phyloP scores from a whole-genome alignment of 1,140 invertebrate species.

The Hylaeus anthracinus region DNA sequence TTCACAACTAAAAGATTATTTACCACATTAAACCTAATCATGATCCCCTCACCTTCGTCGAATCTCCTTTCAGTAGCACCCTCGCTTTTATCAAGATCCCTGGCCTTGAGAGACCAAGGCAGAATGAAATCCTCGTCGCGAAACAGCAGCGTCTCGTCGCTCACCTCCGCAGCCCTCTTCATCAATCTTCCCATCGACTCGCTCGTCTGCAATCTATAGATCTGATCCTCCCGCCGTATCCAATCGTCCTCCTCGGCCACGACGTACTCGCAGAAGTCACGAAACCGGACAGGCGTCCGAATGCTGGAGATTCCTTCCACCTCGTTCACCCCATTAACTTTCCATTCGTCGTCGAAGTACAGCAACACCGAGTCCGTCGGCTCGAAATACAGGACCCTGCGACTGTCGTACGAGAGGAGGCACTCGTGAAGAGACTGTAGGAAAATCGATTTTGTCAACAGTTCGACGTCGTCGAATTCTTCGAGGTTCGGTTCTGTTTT shows the following conservation, averaged over 20 bases:
- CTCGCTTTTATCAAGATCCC: neutral
- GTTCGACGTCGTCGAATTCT: slow-evolving; percentile 63
- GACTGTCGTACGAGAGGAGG: slow-evolving; percentile 78
- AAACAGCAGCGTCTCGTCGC: slow-evolving; percentile 45
- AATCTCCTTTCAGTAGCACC: slow-evolving; percentile 5
- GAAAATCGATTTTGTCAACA: slow-evolving; percentile 53
- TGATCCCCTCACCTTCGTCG: neutral
- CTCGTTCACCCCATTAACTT: slow-evolving; percentile 69
- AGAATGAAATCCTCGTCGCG: slow-evolving; percentile 62
- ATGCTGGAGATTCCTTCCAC: slow-evolving; percentile 77
- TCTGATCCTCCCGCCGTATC: slow-evolving; percentile 77
- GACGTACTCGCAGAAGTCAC: slow-evolving; percentile 82
- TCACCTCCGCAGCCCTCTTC: slow-evolving; percentile 33
- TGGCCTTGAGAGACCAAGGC: slow-evolving; percentile 54
- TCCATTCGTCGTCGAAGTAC: slow-evolving; percentile 78
- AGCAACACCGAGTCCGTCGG: slow-evolving; percentile 77
- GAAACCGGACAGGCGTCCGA: slow-evolving; percentile 80
- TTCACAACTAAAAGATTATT: no score
- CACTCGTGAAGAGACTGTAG: slow-evolving; percentile 73
- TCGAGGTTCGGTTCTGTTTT: slow-evolving; percentile 43
- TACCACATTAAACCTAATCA: no score
- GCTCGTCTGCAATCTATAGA: slow-evolving; percentile 27
- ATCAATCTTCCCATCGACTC: slow-evolving; percentile 55
- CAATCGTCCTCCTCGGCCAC: slow-evolving; percentile 79
- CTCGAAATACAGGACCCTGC: slow-evolving; percentile 72